A percentile compares a stretch with the other conserved stretches of the same genome.
These are phyloP conservation scores for Sphaerophoria rueppellii DNA, from an alignment of 2,888 invertebrate species.

Conservation along the genomic window DNA sequence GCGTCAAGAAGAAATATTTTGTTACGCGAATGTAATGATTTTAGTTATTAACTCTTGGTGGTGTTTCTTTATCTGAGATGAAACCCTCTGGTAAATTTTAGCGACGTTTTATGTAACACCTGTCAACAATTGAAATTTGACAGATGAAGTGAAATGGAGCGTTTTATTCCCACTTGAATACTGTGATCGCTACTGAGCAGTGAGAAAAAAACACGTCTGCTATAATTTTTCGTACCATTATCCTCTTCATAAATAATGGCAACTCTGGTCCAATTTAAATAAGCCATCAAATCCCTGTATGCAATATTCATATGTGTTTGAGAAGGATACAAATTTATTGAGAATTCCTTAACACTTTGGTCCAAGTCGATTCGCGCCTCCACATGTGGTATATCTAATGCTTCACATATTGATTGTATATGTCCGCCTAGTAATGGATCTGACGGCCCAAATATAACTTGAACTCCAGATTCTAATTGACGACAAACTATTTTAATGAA, in stretches of 20 bases:
- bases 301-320: conserved; percentile 91
- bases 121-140: too few relatives aligned
- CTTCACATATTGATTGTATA: conserved; percentile 93
- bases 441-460: conserved; percentile 93
- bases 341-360: conserved; percentile 85
- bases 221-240: conserved; percentile 86
- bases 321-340: conserved; percentile 94
- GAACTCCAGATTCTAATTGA: conserved; percentile 91
- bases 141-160: too few relatives aligned
- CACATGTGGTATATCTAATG: conserved; percentile 94
- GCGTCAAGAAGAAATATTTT: too few relatives aligned
- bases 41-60: too few relatives aligned
- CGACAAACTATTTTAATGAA: conserved; percentile 76
- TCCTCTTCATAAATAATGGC: conserved; percentile 97
- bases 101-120: too few relatives aligned
- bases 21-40: too few relatives aligned
- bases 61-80: too few relatives aligned
- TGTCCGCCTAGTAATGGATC: conserved; percentile 92
- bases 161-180: too few relatives aligned
- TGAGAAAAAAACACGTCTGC: too few relatives aligned
- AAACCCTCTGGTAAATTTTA: too few relatives aligned
- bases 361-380: conserved; percentile 89
- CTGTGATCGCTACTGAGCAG: too few relatives aligned
- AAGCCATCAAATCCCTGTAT: conserved; percentile 92
- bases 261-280: conserved; percentile 96